Conservation (phyloP, 2,797 vertebrate genomes). For the Arrhamphus sclerolepis region DNA sequence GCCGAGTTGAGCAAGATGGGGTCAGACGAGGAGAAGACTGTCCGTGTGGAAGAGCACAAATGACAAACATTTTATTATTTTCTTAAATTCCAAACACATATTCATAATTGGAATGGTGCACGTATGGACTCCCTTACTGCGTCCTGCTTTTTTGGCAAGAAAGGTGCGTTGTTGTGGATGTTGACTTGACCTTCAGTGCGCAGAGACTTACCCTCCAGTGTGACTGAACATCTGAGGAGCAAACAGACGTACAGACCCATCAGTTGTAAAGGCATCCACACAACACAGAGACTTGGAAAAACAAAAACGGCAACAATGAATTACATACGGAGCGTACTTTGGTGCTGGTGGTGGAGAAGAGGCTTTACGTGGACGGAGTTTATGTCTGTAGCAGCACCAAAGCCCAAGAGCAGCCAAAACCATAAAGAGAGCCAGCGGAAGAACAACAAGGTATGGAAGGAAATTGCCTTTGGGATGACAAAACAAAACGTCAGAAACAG, state of each 20-base stretch:
- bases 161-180: slow-evolving; percentile 79
- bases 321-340: slow-evolving; percentile 62
- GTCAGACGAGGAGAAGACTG: slow-evolving; percentile 48
- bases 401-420: slow-evolving; percentile 63
- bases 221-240: slow-evolving; percentile 48
- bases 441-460: slow-evolving; percentile 53
- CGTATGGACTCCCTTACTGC: slow-evolving; percentile 52
- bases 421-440: slow-evolving; percentile 60
- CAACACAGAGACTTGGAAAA: not conserved
- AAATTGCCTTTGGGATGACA: slow-evolving; percentile 51
- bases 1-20: slow-evolving; percentile 50
- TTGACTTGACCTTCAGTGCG: slow-evolving; percentile 27
- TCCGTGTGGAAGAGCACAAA: slow-evolving; percentile 20
- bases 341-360: slow-evolving; percentile 47
- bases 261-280: slow-evolving; percentile 2
- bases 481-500: slow-evolving; percentile 13
- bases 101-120: not conserved
- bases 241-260: not conserved
- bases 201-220: slow-evolving; percentile 40
- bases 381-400: slow-evolving; percentile 72
- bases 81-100: not conserved
- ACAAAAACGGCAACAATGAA: not conserved
- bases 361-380: slow-evolving; percentile 66
- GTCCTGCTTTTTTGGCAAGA: slow-evolving; percentile 72
- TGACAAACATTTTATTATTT: not conserved